Evolutionary conservation across 2,888 invertebrate genomes (phyloP).

Genomic region (Parascotia fuliginaria): DNA sequence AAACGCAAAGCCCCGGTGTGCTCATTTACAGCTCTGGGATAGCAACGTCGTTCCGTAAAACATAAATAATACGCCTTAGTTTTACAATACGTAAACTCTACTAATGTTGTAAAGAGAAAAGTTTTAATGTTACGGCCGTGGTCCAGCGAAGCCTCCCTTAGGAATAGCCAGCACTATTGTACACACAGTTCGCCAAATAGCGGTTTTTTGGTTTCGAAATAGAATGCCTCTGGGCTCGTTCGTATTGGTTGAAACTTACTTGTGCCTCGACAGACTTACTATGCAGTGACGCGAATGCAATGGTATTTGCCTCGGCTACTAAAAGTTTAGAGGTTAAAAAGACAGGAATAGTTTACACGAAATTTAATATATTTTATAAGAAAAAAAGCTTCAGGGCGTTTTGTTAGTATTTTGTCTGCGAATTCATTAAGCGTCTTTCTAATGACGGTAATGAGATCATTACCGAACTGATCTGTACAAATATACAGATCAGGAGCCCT

Average conservation of each 20-base stretch:
- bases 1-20: not conserved
- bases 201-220: not conserved
- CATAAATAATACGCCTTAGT: not conserved
- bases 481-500: too few species aligned
- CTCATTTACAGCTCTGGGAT: not conserved
- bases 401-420: too few species aligned
- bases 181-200: not conserved
- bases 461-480: too few species aligned
- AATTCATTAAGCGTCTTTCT: too few species aligned
- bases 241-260: not conserved
- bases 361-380: too few species aligned
- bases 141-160: not conserved
- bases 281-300: not conserved
- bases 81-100: not conserved
- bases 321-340: too few species aligned
- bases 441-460: too few species aligned
- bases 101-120: not conserved
- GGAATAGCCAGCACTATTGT: not conserved
- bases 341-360: too few species aligned
- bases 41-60: not conserved
- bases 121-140: not conserved
- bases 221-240: not conserved
- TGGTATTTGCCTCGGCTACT: too few species aligned
- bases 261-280: not conserved
- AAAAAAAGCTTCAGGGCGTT: too few species aligned